phyloP scores from a whole-genome alignment of 2,113 vertebrate species.

The Brevimyrus niger region DNA sequence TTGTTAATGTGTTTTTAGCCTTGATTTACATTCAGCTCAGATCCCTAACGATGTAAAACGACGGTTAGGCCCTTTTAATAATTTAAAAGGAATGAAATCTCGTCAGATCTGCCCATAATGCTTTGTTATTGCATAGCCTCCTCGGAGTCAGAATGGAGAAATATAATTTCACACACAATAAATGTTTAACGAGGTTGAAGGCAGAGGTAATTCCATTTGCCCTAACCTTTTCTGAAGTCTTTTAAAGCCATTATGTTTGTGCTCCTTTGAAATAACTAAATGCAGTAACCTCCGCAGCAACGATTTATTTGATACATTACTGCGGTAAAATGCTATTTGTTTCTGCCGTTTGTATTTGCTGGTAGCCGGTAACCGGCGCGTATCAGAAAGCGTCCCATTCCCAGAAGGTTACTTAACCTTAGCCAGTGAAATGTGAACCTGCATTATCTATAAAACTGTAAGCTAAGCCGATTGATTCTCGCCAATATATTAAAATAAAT shows the following conservation, averaged over 20 bases:
- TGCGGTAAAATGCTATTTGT: not conserved
- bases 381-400: not conserved
- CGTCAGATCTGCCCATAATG: not conserved
- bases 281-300: not conserved
- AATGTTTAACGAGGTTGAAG: conserved; percentile 10
- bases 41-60: not conserved
- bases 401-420: not conserved
- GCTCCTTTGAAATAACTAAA: not conserved
- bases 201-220: conserved; percentile 5
- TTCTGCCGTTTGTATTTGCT: not conserved
- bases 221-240: not conserved
- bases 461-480: not conserved
- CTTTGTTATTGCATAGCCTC: not conserved
- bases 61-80: not conserved
- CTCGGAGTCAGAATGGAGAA: not conserved
- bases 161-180: conserved; percentile 14
- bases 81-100: not conserved
- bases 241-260: conserved; percentile 1
- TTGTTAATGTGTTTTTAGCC: not conserved
- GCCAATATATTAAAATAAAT: conserved; percentile 1
- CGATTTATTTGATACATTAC: not conserved
- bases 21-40: conserved; percentile 3
- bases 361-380: not conserved
- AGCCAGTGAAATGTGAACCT: not conserved
- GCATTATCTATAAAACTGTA: not conserved